These are phyloP conservation scores for Hydractinia echinata DNA, from an alignment of 30 jellyfish, hydroid and myxozoan species.

Conservation along the genomic window DNA sequence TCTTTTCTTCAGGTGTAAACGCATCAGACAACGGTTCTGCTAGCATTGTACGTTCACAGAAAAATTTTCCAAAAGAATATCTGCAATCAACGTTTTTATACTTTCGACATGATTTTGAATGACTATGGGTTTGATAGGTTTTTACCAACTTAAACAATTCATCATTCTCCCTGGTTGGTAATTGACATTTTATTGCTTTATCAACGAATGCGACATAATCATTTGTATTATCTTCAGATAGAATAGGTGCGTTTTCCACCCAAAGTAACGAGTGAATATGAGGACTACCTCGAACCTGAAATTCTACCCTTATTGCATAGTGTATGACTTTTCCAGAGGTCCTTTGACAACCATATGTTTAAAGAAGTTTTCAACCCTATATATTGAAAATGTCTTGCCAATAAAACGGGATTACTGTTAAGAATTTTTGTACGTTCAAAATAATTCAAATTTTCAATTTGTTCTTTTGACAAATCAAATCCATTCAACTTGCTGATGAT, in stretches of 20 bases:
- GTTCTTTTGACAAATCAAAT: background rate
- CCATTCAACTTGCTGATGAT: constrained; percentile 19
- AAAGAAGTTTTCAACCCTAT: constrained; percentile 25
- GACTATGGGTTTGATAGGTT: constrained; percentile 21
- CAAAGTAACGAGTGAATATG: constrained; percentile 30
- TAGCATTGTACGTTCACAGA: constrained; percentile 10
- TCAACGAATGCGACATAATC: constrained; percentile 17
- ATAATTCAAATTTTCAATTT: background rate
- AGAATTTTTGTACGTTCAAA: constrained; percentile 23
- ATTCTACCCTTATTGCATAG: constrained; percentile 42
- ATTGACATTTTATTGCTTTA: background rate
- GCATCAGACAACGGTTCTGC: constrained; percentile 7
- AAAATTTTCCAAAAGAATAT: constrained; percentile 19
- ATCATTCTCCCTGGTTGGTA: background rate
- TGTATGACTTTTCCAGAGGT: constrained; percentile 24
- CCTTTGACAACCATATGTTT: constrained; percentile 28
- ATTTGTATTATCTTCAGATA: background rate
- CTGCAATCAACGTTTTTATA: constrained; percentile 18
- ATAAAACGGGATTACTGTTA: constrained; percentile 31
- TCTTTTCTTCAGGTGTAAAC: background rate
- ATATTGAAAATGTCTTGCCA: constrained; percentile 47
- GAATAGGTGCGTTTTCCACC: constrained; percentile 27
- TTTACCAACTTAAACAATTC: constrained; percentile 14
- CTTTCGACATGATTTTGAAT: constrained; percentile 23
- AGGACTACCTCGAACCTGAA: constrained; percentile 35